Evolutionary conservation across 2,113 vertebrate genomes (phyloP).

Genomic region (Myiozetetes cayanensis): DNA sequence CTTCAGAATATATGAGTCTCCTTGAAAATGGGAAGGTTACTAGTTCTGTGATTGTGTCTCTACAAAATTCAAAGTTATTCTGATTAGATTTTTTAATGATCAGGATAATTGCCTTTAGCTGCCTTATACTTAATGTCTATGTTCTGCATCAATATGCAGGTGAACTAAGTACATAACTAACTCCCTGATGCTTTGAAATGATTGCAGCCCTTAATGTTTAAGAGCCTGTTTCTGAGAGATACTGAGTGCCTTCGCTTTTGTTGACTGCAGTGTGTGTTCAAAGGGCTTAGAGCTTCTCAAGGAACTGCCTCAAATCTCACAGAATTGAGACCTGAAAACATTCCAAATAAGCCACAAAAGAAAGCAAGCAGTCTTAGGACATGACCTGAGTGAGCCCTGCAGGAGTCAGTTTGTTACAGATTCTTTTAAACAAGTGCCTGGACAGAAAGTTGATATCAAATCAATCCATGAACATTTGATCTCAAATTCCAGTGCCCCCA

Average conservation of each 20-base stretch:
- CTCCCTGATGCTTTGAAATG: conserved; percentile 5
- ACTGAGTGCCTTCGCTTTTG: background rate
- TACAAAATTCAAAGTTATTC: conserved; percentile 46
- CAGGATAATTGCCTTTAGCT: conserved; percentile 54
- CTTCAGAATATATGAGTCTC: background rate
- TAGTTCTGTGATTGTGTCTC: conserved; percentile 29
- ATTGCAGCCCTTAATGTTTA: background rate
- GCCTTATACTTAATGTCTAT: background rate
- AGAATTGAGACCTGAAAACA: background rate
- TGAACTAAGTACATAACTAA: background rate
- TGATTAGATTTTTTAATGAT: conserved; percentile 53
- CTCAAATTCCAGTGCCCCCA: background rate
- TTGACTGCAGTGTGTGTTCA: background rate
- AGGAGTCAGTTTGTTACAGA: background rate
- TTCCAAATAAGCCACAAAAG: background rate
- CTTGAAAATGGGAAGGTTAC: conserved; percentile 58
- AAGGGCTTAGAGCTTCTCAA: background rate
- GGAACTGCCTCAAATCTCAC: background rate
- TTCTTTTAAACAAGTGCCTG: background rate
- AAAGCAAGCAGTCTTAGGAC: background rate
- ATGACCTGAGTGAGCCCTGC: background rate
- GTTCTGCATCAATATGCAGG: conserved; percentile 41
- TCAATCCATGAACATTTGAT: background rate
- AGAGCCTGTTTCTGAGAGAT: background rate
- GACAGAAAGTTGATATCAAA: background rate